Conservation (phyloP, 1,140 invertebrate genomes). For the Bathynomus jamesi region DNA sequence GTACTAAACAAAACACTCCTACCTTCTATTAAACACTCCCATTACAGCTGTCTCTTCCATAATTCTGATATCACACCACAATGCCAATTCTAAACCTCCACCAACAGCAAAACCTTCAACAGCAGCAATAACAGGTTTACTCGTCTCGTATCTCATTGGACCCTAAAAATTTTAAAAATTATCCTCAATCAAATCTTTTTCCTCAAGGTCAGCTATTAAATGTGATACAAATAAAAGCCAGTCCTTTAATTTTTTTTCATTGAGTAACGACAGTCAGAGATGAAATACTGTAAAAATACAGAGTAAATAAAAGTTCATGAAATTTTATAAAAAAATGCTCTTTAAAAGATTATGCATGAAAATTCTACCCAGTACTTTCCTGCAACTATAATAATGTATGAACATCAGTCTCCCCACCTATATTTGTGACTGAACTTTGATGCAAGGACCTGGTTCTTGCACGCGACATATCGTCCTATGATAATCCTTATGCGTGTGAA, state of each 20-base stretch:
- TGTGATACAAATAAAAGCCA: constrained; percentile 9
- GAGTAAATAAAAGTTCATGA: too few relatives aligned
- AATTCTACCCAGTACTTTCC: too few relatives aligned
- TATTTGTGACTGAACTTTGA: too few relatives aligned
- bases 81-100: constrained; percentile 77
- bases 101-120: constrained; percentile 80
- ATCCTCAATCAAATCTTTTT: constrained; percentile 10
- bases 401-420: too few relatives aligned
- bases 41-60: constrained; percentile 73
- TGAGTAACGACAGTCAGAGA: neutral
- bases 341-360: too few relatives aligned
- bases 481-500: too few relatives aligned
- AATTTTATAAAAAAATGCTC: too few relatives aligned
- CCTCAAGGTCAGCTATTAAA: neutral
- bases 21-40: constrained; percentile 73
- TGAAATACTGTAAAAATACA: too few relatives aligned
- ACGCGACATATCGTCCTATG: too few relatives aligned
- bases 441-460: too few relatives aligned
- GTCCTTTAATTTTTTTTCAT: neutral
- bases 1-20: constrained; percentile 28
- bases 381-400: too few relatives aligned
- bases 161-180: constrained; percentile 44
- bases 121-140: constrained; percentile 77
- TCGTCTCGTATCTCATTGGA: constrained; percentile 55
- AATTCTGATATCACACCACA: constrained; percentile 82